Percentiles rank a stretch among this genome's conserved stretches.
Evolutionary conservation across 1,140 invertebrate species (phyloP).

Genomic region (Linepithema humile): DNA sequence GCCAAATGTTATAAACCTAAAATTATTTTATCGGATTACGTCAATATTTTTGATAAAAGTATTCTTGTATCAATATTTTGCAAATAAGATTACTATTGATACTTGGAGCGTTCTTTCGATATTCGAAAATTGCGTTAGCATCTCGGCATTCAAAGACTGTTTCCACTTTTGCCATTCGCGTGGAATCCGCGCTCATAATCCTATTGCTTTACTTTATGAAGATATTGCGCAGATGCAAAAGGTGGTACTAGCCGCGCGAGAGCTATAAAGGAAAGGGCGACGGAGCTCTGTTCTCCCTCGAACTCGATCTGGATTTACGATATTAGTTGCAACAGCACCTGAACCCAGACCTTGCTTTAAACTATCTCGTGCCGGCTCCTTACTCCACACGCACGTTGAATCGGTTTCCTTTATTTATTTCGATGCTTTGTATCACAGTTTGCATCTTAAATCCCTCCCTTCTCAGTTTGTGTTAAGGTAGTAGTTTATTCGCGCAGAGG

Average conservation of each 20-base stretch:
- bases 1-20: too few relatives aligned
- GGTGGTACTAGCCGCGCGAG: conserved; percentile 48
- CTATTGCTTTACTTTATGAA: conserved; percentile 68
- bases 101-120: background rate
- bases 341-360: conserved; percentile 74
- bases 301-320: conserved; percentile 81
- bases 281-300: conserved; percentile 69
- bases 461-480: background rate
- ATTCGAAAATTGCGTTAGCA: conserved; percentile 30
- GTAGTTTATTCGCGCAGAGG: background rate
- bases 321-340: conserved; percentile 81
- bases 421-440: conserved; percentile 53
- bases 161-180: conserved; percentile 29
- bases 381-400: conserved; percentile 67
- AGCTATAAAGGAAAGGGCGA: conserved; percentile 59
- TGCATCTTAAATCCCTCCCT: background rate
- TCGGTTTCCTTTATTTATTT: conserved; percentile 77
- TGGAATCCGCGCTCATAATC: conserved; percentile 71
- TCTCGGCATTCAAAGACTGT: conserved; percentile 22
- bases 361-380: conserved; percentile 67
- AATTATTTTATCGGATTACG: too few relatives aligned
- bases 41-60: too few relatives aligned
- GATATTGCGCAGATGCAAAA: conserved; percentile 71
- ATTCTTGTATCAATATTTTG: background rate
- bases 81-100: background rate